A percentile compares a stretch with the other conserved stretches of the same genome.
phyloP scores from a whole-genome alignment of 2,113 vertebrate genomes.

The Isurus oxyrinchus region DNA sequence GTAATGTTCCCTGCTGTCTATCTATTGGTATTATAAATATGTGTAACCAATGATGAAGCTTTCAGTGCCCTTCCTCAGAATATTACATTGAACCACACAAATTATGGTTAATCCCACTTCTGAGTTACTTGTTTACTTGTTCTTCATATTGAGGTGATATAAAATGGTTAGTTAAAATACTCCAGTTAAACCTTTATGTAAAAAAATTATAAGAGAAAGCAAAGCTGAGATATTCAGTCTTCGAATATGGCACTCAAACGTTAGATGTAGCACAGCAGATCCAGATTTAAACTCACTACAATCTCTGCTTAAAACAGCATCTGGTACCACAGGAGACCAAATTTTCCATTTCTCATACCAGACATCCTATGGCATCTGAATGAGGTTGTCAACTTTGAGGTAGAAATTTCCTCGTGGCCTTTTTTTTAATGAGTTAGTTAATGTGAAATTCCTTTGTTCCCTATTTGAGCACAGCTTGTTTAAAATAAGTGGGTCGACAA shows the following conservation, averaged over 20 bases:
- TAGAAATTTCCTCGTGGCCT: conserved; percentile 1
- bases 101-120: neutral
- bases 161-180: neutral
- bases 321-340: neutral
- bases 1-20: neutral
- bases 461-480: conserved; percentile 8
- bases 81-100: neutral
- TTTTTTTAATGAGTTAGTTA: conserved; percentile 16
- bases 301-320: neutral
- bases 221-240: too few relatives aligned
- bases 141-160: neutral
- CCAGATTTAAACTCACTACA: neutral
- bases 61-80: neutral
- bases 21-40: neutral
- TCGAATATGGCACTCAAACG: neutral
- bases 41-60: neutral
- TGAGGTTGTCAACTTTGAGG: conserved; percentile 31
- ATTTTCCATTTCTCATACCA: conserved; percentile 23
- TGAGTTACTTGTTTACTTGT: neutral
- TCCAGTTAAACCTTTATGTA: neutral
- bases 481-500: neutral
- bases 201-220: neutral
- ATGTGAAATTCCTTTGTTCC: conserved; percentile 11
- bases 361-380: neutral
- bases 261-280: neutral